phyloP scores from a whole-genome alignment of 2,113 vertebrate genomes.

The Donacobius atricapilla region DNA sequence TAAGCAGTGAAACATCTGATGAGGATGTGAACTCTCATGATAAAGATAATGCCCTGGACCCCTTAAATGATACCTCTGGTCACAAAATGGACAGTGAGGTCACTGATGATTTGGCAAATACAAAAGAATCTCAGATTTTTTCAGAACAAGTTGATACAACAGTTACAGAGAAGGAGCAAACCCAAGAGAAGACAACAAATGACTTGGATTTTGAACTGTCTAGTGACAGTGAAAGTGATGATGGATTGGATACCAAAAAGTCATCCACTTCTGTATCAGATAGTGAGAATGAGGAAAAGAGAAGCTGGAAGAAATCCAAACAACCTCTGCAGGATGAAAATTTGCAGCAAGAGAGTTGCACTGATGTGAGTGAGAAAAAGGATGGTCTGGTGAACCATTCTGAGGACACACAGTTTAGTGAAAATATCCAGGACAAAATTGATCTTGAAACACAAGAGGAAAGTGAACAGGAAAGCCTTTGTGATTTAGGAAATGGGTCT shows the following conservation, averaged over 20 bases:
- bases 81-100: not conserved
- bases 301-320: constrained; percentile 44
- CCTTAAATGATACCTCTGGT: not conserved
- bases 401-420: not conserved
- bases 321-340: not conserved
- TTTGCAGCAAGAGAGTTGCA: not conserved
- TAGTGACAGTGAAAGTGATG: constrained; percentile 86
- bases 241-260: constrained; percentile 70
- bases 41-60: constrained; percentile 53
- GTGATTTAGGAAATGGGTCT: constrained; percentile 84
- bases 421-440: constrained; percentile 16
- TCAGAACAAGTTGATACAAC: constrained; percentile 4
- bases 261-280: constrained; percentile 68
- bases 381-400: constrained; percentile 17
- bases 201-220: constrained; percentile 90
- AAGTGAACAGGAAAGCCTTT: constrained; percentile 70
- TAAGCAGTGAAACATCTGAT: constrained; percentile 13
- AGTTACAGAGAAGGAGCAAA: not conserved
- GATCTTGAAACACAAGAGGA: constrained; percentile 67
- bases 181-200: constrained; percentile 35
- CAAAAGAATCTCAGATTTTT: constrained; percentile 25
- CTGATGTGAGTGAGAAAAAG: not conserved
- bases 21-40: constrained; percentile 59
- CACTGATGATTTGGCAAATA: constrained; percentile 2
- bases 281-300: constrained; percentile 73